A percentile compares a stretch with the other conserved stretches of the same genome.
phyloP scores from a whole-genome alignment of 2,888 invertebrate genomes.

The Xanthorhoe designata region DNA sequence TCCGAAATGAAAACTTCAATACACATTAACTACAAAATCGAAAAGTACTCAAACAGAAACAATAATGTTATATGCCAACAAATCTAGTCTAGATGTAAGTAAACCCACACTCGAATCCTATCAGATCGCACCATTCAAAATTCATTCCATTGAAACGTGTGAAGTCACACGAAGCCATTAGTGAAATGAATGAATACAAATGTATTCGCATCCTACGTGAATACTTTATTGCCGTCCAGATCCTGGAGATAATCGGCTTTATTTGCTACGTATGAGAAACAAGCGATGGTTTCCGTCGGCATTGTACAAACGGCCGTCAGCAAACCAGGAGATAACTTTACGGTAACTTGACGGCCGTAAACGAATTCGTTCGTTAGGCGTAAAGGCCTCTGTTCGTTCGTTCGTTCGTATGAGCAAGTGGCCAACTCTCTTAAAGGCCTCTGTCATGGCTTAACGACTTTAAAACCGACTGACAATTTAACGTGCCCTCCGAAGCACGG shows the following conservation, averaged over 20 bases:
- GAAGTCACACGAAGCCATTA: conserved; percentile 32
- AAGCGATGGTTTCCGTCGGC: background rate
- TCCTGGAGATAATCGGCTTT: conserved; percentile 26
- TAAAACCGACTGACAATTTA: no score
- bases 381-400: no score
- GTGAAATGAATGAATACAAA: conserved; percentile 27
- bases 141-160: conserved; percentile 20
- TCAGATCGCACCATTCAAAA: conserved; percentile 48
- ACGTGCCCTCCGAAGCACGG: no score
- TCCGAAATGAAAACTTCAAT: no score
- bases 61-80: background rate
- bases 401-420: no score
- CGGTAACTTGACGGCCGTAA: background rate
- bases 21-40: no score
- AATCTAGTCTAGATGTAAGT: background rate
- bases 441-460: no score
- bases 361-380: no score
- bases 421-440: no score
- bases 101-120: background rate
- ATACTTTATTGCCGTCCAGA: conserved; percentile 29
- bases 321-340: background rate
- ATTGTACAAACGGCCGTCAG: background rate
- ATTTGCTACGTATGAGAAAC: conserved; percentile 4
- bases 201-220: conserved; percentile 21
- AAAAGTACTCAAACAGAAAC: no score